A percentile compares a stretch with the other conserved stretches of the same genome.
Evolutionary conservation across 2,888 invertebrate genomes (phyloP).

Genomic region (Cosmia trapezina): DNA sequence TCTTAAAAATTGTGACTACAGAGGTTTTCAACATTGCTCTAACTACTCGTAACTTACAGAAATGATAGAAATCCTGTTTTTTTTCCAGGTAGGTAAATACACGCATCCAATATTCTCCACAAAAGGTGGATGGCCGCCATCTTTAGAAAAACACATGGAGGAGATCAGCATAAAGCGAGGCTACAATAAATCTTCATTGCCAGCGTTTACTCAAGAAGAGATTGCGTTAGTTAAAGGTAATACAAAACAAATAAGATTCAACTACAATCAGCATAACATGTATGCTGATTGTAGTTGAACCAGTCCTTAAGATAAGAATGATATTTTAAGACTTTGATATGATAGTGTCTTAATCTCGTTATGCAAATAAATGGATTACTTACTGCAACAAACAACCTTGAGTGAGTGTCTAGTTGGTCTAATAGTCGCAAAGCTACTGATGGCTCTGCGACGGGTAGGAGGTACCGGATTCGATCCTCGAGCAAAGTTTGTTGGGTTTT

Average conservation of each 20-base stretch:
- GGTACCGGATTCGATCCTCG: too few relatives aligned
- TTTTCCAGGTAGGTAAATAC: conserved; percentile 68
- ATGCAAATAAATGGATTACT: background rate
- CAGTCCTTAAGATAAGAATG: background rate
- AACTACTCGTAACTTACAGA: too few relatives aligned
- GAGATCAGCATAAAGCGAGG: conserved; percentile 82
- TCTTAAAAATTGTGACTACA: too few relatives aligned
- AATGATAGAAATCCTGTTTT: background rate
- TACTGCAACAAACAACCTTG: background rate
- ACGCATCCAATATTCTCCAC: conserved; percentile 83
- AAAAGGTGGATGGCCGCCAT: conserved; percentile 87
- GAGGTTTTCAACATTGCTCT: too few relatives aligned
- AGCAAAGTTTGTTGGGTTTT: too few relatives aligned
- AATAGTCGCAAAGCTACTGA: too few relatives aligned
- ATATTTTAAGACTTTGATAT: background rate
- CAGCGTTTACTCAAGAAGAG: conserved; percentile 83
- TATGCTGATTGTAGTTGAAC: too few relatives aligned
- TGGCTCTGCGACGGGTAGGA: too few relatives aligned
- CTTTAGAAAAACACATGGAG: conserved; percentile 80
- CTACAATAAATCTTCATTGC: conserved; percentile 81
- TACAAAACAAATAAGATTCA: background rate
- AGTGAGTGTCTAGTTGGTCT: background rate
- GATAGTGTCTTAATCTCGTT: background rate
- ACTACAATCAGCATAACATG: too few relatives aligned
- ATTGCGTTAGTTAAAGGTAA: conserved; percentile 77